Evolutionary conservation across 2,888 invertebrate genomes (phyloP).

Genomic region (Aethes cnicana): DNA sequence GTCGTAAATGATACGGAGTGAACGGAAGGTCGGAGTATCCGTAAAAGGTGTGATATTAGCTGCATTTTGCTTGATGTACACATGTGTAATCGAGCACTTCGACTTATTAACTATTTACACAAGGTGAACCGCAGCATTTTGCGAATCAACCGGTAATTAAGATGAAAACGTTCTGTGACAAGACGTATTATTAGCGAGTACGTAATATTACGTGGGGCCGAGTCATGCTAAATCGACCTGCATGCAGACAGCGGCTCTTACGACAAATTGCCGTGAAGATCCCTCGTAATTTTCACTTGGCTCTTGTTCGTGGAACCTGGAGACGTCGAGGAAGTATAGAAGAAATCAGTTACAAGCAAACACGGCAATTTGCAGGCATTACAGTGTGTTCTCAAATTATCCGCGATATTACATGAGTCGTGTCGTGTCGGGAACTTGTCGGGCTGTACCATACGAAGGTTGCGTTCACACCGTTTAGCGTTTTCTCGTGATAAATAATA

Average conservation of each 20-base stretch:
- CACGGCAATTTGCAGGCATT: conserved; percentile 34
- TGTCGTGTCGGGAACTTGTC: conserved; percentile 26
- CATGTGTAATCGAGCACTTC: conserved; percentile 2
- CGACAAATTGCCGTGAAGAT: conserved; percentile 41
- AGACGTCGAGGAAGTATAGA: conserved; percentile 23
- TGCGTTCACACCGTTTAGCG: conserved; percentile 12
- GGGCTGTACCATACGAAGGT: conserved; percentile 1
- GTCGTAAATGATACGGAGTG: conserved; percentile 22
- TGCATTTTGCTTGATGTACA: conserved; percentile 13
- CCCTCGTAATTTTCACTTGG: conserved; percentile 40
- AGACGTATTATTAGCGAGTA: conserved; percentile 14
- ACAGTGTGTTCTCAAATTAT: conserved; percentile 21
- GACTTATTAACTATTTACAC: too few species aligned
- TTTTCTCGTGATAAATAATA: conserved; percentile 26
- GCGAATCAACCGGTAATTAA: background rate
- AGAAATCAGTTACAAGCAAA: conserved; percentile 26
- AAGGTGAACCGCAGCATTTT: too few species aligned
- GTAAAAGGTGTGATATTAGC: conserved; percentile 28
- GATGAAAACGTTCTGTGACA: background rate
- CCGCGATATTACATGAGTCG: conserved; percentile 30
- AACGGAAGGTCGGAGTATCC: conserved; percentile 29
- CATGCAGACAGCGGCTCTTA: conserved; percentile 37
- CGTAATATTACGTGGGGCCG: conserved; percentile 27
- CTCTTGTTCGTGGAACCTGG: conserved; percentile 14
- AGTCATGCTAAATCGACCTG: conserved; percentile 46